Percentiles rank a stretch among this genome's conserved stretches.
Evolutionary conservation across 2,888 invertebrate species (phyloP).

Genomic region (Phortica okadai): DNA sequence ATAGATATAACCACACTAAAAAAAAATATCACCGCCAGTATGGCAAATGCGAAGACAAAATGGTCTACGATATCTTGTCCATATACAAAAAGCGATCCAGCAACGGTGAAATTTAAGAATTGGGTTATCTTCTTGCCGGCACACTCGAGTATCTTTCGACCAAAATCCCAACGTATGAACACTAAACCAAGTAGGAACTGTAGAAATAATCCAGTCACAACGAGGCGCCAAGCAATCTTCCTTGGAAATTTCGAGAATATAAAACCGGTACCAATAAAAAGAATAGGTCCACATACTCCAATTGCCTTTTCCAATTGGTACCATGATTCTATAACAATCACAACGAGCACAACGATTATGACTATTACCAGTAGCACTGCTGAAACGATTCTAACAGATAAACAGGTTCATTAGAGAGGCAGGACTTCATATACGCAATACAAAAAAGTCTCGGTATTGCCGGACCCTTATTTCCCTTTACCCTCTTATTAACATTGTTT

Average conservation of each 20-base stretch:
- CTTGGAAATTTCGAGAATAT: constrained; percentile 79
- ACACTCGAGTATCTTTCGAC: constrained; percentile 43
- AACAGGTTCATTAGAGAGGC: neutral
- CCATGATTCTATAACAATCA: constrained; percentile 34
- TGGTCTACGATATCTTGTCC: constrained; percentile 79
- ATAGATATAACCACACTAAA: constrained; percentile 92
- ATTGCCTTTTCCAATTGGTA: constrained; percentile 12
- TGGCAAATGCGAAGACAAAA: constrained; percentile 89
- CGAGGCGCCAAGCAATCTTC: constrained; percentile 85
- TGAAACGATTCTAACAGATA: constrained; percentile 37
- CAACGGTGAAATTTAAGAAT: constrained; percentile 84
- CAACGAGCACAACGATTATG: neutral
- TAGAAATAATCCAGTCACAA: constrained; percentile 85
- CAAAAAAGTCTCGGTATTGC: neutral
- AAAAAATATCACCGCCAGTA: constrained; percentile 93
- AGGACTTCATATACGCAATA: too few relatives aligned
- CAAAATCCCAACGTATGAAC: constrained; percentile 87
- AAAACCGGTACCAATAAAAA: constrained; percentile 77
- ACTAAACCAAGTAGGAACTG: constrained; percentile 90
- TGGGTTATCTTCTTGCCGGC: constrained; percentile 37
- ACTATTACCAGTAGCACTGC: constrained; percentile 31
- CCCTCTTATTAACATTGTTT: too few relatives aligned
- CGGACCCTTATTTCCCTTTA: too few relatives aligned
- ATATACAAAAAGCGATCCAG: constrained; percentile 90
- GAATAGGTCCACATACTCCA: constrained; percentile 39